Evolutionary conservation across 2,888 invertebrate species (phyloP).

Genomic region (Pharmacophagus antenor): DNA sequence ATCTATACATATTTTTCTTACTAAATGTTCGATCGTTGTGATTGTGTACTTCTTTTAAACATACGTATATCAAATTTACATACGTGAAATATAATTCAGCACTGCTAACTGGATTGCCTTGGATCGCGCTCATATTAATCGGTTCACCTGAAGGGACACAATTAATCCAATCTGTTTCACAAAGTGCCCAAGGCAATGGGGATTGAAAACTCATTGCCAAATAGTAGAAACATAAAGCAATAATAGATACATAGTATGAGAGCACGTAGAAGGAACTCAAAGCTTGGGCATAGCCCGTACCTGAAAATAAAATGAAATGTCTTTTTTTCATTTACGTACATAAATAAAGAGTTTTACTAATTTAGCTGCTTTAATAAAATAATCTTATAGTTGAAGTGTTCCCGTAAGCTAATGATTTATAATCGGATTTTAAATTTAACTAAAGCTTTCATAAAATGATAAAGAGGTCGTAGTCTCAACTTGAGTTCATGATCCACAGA

Average conservation of each 20-base stretch:
- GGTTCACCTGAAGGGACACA: conserved; percentile 65
- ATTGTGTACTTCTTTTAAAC: background rate
- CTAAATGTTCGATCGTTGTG: no score
- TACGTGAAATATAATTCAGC: conserved; percentile 82
- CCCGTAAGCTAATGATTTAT: background rate
- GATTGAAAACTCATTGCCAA: conserved; percentile 85
- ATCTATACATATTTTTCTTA: background rate
- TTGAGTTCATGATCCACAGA: background rate
- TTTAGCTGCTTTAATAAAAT: no score
- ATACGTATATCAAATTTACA: conserved; percentile 34
- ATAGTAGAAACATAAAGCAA: conserved; percentile 88
- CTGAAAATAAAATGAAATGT: conserved; percentile 54
- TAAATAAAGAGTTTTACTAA: background rate
- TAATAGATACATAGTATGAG: conserved; percentile 88
- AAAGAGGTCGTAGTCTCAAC: background rate
- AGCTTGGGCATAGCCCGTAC: conserved; percentile 86
- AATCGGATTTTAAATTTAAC: background rate
- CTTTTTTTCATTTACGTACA: background rate
- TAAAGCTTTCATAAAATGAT: no score
- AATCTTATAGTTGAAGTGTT: background rate
- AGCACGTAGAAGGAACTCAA: conserved; percentile 83
- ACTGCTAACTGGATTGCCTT: conserved; percentile 64
- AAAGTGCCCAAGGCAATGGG: conserved; percentile 87
- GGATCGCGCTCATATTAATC: conserved; percentile 40
- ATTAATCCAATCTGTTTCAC: conserved; percentile 79